Evolutionary conservation across 2,888 invertebrate genomes (phyloP).

Genomic region (Drosophila pegasa): DNA sequence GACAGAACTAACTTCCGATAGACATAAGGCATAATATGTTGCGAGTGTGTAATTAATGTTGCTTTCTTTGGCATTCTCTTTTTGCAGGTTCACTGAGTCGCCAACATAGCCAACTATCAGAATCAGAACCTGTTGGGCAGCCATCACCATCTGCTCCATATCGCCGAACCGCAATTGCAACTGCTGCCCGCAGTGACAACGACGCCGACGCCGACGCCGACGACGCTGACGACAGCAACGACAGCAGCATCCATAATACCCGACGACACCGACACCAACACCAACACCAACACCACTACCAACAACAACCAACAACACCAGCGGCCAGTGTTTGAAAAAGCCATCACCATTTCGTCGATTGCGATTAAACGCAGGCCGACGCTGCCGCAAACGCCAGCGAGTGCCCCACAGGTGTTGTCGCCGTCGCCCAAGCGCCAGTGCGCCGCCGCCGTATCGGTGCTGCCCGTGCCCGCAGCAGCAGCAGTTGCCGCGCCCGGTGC

Average conservation of each 20-base stretch:
- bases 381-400: conserved; percentile 86
- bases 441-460: conserved; percentile 84
- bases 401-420: conserved; percentile 86
- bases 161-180: conserved; percentile 76
- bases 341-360: conserved; percentile 86
- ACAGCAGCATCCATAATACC: conserved; percentile 31
- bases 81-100: conserved; percentile 68
- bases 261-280: conserved; percentile 34
- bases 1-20: conserved; percentile 59
- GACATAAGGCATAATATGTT: too few relatives aligned
- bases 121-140: conserved; percentile 75
- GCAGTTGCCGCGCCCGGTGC: conserved; percentile 80
- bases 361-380: conserved; percentile 86
- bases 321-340: conserved; percentile 84
- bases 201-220: conserved; percentile 52
- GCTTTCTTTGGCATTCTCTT: background rate
- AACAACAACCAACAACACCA: conserved; percentile 70
- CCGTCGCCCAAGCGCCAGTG: conserved; percentile 86
- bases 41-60: too few relatives aligned
- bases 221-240: conserved; percentile 30
- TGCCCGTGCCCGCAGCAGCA: conserved; percentile 78
- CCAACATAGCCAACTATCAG: conserved; percentile 81
- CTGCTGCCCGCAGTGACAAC: conserved; percentile 75
- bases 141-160: conserved; percentile 80
- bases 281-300: conserved; percentile 40